phyloP scores from a whole-genome alignment of 2,113 vertebrate genomes.

The Odocoileus virginianus region DNA sequence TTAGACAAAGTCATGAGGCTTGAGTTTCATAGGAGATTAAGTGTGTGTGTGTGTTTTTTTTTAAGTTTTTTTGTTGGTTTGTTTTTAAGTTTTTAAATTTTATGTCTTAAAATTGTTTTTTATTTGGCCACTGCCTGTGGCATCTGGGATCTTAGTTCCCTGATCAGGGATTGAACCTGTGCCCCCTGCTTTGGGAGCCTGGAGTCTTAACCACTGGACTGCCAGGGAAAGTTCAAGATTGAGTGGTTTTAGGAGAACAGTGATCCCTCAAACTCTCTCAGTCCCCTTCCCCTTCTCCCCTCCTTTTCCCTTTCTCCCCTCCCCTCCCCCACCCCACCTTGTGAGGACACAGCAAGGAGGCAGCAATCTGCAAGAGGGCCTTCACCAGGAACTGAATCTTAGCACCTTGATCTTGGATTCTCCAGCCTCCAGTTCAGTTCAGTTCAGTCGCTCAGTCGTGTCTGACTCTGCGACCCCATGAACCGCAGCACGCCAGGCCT shows the following conservation, averaged over 20 bases:
- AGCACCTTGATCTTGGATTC: not conserved
- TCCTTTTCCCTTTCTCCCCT: not conserved
- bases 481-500: not conserved
- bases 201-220: not conserved
- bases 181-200: not conserved
- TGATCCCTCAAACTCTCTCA: not conserved
- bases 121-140: not conserved
- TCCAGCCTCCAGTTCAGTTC: not conserved
- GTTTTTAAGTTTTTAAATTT: not conserved
- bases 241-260: not conserved
- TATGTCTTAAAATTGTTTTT: not conserved
- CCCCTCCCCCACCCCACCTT: not conserved
- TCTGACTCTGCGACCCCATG: rapidly evolving
- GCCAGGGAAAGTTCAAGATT: not conserved
- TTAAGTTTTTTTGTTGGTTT: not conserved
- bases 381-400: not conserved
- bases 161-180: not conserved
- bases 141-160: not conserved
- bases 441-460: rapidly evolving
- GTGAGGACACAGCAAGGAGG: not conserved
- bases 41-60: not conserved
- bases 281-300: not conserved
- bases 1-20: not conserved
- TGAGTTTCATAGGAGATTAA: not conserved
- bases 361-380: not conserved